Evolutionary conservation across 1,140 invertebrate genomes (phyloP).

Genomic region (Lethocerus indicus): DNA sequence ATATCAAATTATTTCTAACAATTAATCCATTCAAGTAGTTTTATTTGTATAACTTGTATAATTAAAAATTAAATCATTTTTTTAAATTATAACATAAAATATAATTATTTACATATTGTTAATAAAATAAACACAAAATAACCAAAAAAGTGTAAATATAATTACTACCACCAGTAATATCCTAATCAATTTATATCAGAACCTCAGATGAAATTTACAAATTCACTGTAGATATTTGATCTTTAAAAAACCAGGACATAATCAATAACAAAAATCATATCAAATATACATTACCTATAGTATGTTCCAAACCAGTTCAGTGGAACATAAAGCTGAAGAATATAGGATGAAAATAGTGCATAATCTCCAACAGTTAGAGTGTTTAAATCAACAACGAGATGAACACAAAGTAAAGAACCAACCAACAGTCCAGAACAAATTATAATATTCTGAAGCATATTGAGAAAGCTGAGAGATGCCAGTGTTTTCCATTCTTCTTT

Average conservation of each 20-base stretch:
- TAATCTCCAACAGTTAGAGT: constrained; percentile 82
- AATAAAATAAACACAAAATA: too few species aligned
- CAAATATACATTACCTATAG: constrained; percentile 53
- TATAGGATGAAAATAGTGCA: constrained; percentile 84
- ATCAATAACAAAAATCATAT: background rate
- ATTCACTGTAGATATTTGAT: too few species aligned
- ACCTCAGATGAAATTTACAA: too few species aligned
- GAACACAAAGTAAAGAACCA: constrained; percentile 76
- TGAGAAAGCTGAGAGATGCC: constrained; percentile 74
- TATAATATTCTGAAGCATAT: constrained; percentile 76
- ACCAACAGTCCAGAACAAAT: constrained; percentile 70
- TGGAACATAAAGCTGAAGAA: constrained; percentile 91
- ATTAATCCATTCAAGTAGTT: too few species aligned
- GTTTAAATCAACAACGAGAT: constrained; percentile 48
- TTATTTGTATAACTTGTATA: too few species aligned
- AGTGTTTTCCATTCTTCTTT: constrained; percentile 73
- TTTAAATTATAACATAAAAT: too few species aligned
- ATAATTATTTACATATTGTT: too few species aligned
- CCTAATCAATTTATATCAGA: too few species aligned
- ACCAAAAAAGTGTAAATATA: too few species aligned
- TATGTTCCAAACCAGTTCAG: constrained; percentile 98
- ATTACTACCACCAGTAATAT: too few species aligned
- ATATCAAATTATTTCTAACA: constrained; percentile 7
- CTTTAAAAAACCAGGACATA: too few species aligned
- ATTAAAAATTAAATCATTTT: too few species aligned